Evolutionary conservation across 2,113 vertebrate species (phyloP), one percentile per base, ranked within the genome.

Genomic region (Cheilinus undulatus): DNA sequence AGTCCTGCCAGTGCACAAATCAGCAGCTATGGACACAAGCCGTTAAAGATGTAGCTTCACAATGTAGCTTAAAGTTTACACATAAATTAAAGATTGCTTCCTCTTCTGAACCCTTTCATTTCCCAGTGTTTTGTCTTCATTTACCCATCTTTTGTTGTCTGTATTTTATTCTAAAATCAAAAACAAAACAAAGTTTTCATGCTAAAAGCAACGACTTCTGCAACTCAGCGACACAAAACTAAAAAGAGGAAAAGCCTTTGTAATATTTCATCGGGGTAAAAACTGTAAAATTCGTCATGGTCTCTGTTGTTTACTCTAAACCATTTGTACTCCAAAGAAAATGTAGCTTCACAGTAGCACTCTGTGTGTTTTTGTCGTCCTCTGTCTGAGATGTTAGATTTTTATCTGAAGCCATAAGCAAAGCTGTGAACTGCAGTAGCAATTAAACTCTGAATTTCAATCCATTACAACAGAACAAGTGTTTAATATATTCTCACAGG

Each of bases 371-470:
- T 68, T 40, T 62, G 45, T 36, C 2, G 50, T 71, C 32, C 65
- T 56, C 32, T 58, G 60, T 76, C 48, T 0, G 1, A 51, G 36
- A 45, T n/a, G 69, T 71, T 51, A 38, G 46, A 24, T 80, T 80
- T 65, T n/a, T 75, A 42, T 77, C 78, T 73, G 20, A 88, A 86
- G 81, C 88, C 88, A 74, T 84, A 76, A 22, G 65, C 83, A 69
- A 6, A 80, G 46, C 80, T 82, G 77, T 82, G 72, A 79, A 19
- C 66, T 54, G 56, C 73, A 53, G 67, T 76, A 81, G 63, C 83
- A 69, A 63, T 49, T 26, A 12, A 72, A 73, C 24, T 12, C 69
- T 77, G 80, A 63, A 30, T 61, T 56, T 52, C 6, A 17, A 57
- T 69, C 60, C 28, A 34, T 61, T n/a, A 22, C 17, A 28, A 28